phyloP scores from a whole-genome alignment of 2,888 invertebrate genomes.

The Drosophila subsilvestris region DNA sequence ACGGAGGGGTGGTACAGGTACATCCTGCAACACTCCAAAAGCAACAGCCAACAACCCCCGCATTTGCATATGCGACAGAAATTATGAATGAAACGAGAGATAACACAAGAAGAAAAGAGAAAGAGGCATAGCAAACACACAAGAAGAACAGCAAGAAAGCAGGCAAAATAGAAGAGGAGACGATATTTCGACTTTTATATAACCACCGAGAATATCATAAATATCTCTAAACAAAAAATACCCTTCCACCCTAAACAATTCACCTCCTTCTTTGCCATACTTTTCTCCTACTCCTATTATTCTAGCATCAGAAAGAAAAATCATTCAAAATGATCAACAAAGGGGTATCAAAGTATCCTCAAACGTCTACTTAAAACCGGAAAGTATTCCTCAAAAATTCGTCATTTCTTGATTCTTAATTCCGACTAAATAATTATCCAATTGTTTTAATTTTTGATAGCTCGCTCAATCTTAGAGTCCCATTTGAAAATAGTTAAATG shows the following conservation, averaged over 20 bases:
- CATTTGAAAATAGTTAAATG: too few relatives aligned
- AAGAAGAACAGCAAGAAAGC: constrained; percentile 20
- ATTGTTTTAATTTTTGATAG: too few relatives aligned
- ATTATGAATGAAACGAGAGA: constrained; percentile 77
- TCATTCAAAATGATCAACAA: too few relatives aligned
- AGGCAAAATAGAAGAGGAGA: constrained; percentile 1
- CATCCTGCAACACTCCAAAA: constrained; percentile 39
- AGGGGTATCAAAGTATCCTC: too few relatives aligned
- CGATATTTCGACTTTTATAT: neutral
- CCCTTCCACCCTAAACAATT: neutral
- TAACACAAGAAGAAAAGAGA: constrained; percentile 46
- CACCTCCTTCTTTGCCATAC: too few relatives aligned
- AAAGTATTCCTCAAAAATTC: too few relatives aligned
- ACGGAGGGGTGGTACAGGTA: constrained; percentile 21
- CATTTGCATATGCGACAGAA: constrained; percentile 57
- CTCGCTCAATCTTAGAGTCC: too few relatives aligned
- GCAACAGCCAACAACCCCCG: constrained; percentile 51
- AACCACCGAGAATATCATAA: neutral
- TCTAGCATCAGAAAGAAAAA: too few relatives aligned
- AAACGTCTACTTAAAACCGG: too few relatives aligned
- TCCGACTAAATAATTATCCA: too few relatives aligned
- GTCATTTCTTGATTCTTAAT: too few relatives aligned
- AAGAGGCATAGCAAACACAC: constrained; percentile 10
- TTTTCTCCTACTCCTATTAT: too few relatives aligned
- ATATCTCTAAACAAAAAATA: neutral